Evolutionary conservation across 2,113 vertebrate genomes (phyloP).

Genomic region (Anolis carolinensis): DNA sequence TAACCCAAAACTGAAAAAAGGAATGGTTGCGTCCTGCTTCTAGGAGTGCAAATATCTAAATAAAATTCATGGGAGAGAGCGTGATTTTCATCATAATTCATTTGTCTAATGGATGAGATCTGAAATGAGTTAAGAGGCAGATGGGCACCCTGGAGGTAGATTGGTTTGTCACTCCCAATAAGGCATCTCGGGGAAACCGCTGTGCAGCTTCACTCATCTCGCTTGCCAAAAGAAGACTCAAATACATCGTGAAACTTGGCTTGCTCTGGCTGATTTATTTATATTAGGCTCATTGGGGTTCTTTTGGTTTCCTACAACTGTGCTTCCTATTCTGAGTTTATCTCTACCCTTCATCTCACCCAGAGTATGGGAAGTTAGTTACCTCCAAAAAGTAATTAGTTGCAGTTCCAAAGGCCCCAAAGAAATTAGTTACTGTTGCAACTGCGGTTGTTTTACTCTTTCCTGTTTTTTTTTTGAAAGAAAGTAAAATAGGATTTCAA

Average conservation of each 20-base stretch:
- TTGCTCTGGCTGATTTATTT: background rate
- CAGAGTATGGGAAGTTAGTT: too few species aligned
- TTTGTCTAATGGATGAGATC: constrained; percentile 2
- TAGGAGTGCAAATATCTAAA: background rate
- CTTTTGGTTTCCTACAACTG: too few species aligned
- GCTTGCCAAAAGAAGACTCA: background rate
- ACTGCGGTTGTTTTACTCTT: too few species aligned
- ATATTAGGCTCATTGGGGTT: background rate
- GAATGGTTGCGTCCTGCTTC: accelerated
- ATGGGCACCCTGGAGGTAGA: constrained; percentile 62
- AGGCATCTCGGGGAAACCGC: background rate
- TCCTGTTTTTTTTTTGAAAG: too few species aligned
- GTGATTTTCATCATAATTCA: constrained; percentile 37
- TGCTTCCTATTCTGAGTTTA: too few species aligned
- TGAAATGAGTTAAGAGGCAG: constrained; percentile 61
- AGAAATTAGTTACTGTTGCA: too few species aligned
- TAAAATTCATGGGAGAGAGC: background rate
- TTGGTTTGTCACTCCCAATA: constrained; percentile 59
- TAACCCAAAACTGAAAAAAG: background rate
- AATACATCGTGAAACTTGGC: background rate
- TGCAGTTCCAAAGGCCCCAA: too few species aligned
- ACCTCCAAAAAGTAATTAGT: too few species aligned
- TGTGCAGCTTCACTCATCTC: accelerated
- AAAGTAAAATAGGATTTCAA: too few species aligned
- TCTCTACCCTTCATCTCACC: constrained; percentile 7